Evolutionary conservation across 2,888 invertebrate species (phyloP).

Genomic region (Lasioglossum calceatum): DNA sequence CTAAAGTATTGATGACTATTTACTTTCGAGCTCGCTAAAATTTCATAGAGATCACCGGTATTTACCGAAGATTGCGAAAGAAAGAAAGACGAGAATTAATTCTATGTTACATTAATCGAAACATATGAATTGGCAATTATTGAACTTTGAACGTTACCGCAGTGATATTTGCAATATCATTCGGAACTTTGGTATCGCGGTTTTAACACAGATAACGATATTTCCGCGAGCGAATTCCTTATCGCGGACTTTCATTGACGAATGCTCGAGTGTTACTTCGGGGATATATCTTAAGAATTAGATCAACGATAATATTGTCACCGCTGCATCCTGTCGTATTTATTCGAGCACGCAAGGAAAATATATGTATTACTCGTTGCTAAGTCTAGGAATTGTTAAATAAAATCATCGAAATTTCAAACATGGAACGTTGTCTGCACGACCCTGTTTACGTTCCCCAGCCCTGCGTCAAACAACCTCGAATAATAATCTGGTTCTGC

Average conservation of each 20-base stretch:
- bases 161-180: slow-evolving; percentile 16
- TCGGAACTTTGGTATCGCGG: slow-evolving; percentile 50
- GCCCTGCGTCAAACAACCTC: slow-evolving; percentile 18
- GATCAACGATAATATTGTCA: slow-evolving; percentile 71
- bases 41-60: neutral
- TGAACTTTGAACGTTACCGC: slow-evolving; percentile 31
- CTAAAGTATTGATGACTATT: neutral
- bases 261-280: neutral
- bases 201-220: slow-evolving; percentile 35
- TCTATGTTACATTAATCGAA: slow-evolving; percentile 23
- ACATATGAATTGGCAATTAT: slow-evolving; percentile 31
- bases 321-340: slow-evolving; percentile 50
- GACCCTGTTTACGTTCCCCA: neutral
- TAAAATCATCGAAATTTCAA: slow-evolving; percentile 25
- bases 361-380: slow-evolving; percentile 26
- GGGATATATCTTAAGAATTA: slow-evolving; percentile 21
- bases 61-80: neutral
- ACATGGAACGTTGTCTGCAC: slow-evolving; percentile 9
- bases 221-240: slow-evolving; percentile 19
- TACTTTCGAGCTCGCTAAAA: neutral
- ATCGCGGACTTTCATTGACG: neutral
- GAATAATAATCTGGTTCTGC: slow-evolving; percentile 19
- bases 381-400: slow-evolving; percentile 24
- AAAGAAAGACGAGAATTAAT: slow-evolving; percentile 14
- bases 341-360: slow-evolving; percentile 29